Percentiles rank a stretch among this genome's conserved stretches.
phyloP scores from a whole-genome alignment of 1,140 invertebrate genomes.

The Harpegnathos saltator region DNA sequence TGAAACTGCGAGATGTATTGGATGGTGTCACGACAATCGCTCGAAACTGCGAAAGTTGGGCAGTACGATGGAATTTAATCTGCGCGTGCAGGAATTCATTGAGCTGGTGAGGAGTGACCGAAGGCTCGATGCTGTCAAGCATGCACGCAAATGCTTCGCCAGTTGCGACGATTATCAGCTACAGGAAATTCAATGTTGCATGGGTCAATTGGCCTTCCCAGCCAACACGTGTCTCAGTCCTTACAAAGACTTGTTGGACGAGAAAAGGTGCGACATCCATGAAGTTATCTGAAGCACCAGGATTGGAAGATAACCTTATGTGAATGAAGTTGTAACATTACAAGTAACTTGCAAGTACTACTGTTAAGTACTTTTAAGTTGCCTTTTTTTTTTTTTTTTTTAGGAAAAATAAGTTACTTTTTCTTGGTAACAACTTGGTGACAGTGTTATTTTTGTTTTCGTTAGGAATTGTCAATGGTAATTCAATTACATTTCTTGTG shows the following conservation, averaged over 20 bases:
- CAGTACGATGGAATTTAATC: conserved; percentile 95
- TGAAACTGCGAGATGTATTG: conserved; percentile 95
- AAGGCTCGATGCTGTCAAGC: conserved; percentile 96
- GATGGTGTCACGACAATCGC: conserved; percentile 99
- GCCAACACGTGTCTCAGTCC: conserved; percentile 91
- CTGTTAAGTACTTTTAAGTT: too few relatives aligned
- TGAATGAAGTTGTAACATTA: too few relatives aligned
- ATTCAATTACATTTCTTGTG: too few relatives aligned
- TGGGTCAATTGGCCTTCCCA: conserved; percentile 97
- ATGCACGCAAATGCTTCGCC: conserved; percentile 97
- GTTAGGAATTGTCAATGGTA: too few relatives aligned
- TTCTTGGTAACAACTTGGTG: not conserved
- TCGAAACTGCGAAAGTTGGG: conserved; percentile 97
- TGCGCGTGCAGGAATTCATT: conserved; percentile 96
- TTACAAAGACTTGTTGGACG: conserved; percentile 90
- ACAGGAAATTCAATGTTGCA: conserved; percentile 95
- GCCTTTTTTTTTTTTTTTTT: too few relatives aligned
- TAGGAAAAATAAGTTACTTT: too few relatives aligned
- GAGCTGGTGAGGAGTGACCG: conserved; percentile 95
- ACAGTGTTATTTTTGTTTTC: not conserved
- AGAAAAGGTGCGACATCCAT: conserved; percentile 80
- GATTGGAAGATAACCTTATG: too few relatives aligned
- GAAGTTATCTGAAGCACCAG: too few relatives aligned
- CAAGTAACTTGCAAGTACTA: too few relatives aligned
- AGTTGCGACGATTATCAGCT: conserved; percentile 95